Evolutionary conservation across 2,888 invertebrate species (phyloP).

Genomic region (Drosophila pseudotakahashii): DNA sequence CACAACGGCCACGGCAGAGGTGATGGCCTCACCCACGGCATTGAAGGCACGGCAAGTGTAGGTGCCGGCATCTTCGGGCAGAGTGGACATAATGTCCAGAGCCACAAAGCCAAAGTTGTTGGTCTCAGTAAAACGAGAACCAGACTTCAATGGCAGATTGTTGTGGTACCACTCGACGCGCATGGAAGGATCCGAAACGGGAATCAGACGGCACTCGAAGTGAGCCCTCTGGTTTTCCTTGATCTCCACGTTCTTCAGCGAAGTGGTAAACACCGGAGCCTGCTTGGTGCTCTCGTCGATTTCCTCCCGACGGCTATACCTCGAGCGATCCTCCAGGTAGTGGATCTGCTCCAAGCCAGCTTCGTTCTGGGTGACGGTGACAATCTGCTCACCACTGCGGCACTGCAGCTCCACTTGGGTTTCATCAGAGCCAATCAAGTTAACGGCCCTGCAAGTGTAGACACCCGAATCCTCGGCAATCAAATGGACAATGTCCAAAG

Average conservation of each 20-base stretch:
- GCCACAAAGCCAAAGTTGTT: constrained; percentile 99
- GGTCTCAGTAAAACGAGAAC: constrained; percentile 97
- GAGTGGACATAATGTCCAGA: constrained; percentile 96
- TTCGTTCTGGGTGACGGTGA: constrained; percentile 94
- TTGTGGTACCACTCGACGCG: constrained; percentile 98
- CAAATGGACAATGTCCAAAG: constrained; percentile 97
- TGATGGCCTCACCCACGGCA: constrained; percentile 95
- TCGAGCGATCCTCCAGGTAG: constrained; percentile 93
- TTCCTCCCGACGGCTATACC: constrained; percentile 90
- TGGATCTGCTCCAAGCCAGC: constrained; percentile 95
- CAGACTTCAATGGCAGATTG: constrained; percentile 94
- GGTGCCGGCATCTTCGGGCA: constrained; percentile 97
- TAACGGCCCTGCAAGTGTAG: constrained; percentile 97
- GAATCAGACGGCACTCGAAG: constrained; percentile 96
- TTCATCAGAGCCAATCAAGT: constrained; percentile 95
- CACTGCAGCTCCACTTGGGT: constrained; percentile 90
- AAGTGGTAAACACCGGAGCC: constrained; percentile 96
- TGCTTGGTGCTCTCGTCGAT: constrained; percentile 94
- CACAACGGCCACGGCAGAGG: constrained; percentile 93
- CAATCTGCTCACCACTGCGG: constrained; percentile 91
- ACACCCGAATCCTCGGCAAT: constrained; percentile 98
- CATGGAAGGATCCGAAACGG: constrained; percentile 96
- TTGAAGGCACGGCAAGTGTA: constrained; percentile 98
- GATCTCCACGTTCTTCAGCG: constrained; percentile 95
- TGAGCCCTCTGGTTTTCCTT: constrained; percentile 97